Conservation (phyloP, 2,797 vertebrate genomes). For the Tachyglossus aculeatus region DNA sequence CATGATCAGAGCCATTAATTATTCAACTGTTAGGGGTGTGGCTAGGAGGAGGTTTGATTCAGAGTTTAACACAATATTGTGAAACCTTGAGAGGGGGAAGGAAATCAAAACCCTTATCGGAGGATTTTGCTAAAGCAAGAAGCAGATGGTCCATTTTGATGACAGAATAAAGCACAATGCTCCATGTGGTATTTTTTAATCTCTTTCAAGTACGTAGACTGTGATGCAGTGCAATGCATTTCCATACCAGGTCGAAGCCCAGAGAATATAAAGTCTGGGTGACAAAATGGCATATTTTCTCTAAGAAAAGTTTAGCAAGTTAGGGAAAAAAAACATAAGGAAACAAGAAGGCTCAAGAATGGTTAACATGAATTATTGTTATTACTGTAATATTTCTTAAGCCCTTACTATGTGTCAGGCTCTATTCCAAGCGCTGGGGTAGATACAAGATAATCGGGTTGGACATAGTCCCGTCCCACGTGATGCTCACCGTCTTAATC, state of each 20-base stretch:
- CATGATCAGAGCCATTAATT: constrained; percentile 60
- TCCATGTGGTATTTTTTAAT: constrained; percentile 7
- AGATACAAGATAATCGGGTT: too few relatives aligned
- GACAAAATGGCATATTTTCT: too few relatives aligned
- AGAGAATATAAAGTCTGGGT: neutral
- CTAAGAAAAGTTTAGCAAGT: too few relatives aligned
- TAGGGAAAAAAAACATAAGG: too few relatives aligned
- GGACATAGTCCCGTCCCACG: too few relatives aligned
- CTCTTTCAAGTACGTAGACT: constrained; percentile 16
- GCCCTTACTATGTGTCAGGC: too few relatives aligned
- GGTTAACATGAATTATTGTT: too few relatives aligned
- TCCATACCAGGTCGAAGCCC: neutral
- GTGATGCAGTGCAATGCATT: neutral
- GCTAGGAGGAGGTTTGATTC: constrained; percentile 43
- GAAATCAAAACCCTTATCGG: constrained; percentile 11
- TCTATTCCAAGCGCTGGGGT: too few relatives aligned
- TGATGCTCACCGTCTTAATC: too few relatives aligned
- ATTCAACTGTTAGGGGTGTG: constrained; percentile 50
- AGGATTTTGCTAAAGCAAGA: constrained; percentile 11
- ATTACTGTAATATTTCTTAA: too few relatives aligned
- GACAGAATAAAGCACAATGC: too few relatives aligned
- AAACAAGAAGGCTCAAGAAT: too few relatives aligned
- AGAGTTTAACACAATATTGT: constrained; percentile 40
- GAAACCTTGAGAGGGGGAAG: neutral
- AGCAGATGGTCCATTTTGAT: neutral